Conservation (phyloP, 2,888 invertebrate genomes). For the Drosophila antonietae region DNA sequence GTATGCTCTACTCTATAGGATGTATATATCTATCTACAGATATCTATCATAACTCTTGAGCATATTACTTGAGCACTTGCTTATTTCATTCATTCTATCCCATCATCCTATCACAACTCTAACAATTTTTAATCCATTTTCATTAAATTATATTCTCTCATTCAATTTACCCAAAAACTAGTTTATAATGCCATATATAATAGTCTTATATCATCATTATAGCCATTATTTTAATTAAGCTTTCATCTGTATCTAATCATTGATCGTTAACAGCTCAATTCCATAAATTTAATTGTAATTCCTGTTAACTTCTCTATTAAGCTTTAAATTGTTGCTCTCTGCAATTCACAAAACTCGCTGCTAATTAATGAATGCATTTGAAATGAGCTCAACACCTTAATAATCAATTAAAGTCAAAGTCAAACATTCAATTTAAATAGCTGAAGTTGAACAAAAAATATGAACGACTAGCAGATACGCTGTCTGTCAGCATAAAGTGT, state of each 20-base stretch:
- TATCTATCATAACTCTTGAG: no score
- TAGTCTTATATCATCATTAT: background rate
- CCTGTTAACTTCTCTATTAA: background rate
- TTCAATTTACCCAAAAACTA: background rate
- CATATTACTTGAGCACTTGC: background rate
- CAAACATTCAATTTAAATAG: background rate
- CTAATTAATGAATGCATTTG: slow-evolving; percentile 1
- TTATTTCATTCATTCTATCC: background rate
- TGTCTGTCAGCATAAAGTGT: no score
- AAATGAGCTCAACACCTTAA: slow-evolving; percentile 13
- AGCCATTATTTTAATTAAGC: background rate
- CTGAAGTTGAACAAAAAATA: background rate
- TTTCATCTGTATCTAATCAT: background rate
- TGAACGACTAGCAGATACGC: background rate
- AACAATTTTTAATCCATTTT: background rate
- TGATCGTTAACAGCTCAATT: background rate
- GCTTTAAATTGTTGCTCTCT: background rate
- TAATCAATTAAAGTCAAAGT: slow-evolving; percentile 5
- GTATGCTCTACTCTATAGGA: background rate
- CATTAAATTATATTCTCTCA: background rate
- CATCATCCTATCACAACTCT: no score
- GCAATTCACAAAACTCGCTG: background rate
- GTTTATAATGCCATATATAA: no score
- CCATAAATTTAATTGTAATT: background rate
- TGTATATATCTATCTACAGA: background rate